A percentile compares a stretch with the other conserved stretches of the same genome.
Conservation (phyloP, 2,797 vertebrate species). For the Glyptemys insculpta region DNA sequence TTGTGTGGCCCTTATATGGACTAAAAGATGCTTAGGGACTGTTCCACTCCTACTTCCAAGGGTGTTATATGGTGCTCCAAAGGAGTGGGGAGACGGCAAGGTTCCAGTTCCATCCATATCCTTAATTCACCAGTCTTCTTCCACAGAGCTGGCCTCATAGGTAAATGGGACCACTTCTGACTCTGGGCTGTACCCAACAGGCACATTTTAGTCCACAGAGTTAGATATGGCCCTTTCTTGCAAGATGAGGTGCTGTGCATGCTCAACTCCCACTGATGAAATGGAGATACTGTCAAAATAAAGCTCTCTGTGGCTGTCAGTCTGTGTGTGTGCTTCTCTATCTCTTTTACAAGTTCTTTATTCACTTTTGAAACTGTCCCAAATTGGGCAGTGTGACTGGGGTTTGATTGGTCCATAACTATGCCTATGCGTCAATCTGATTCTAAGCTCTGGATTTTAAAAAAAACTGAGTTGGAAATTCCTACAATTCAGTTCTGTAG, state of each 20-base stretch:
- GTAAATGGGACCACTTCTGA: not conserved
- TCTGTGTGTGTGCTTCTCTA: not conserved
- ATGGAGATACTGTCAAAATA: not conserved
- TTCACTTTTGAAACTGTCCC: not conserved
- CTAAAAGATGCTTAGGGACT: not conserved
- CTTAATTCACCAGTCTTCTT: not conserved
- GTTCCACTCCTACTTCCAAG: not conserved
- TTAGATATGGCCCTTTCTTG: not conserved
- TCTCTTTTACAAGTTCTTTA: not conserved
- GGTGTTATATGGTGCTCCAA: not conserved
- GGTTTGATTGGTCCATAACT: not conserved
- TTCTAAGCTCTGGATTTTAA: not conserved
- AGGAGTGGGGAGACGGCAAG: not conserved
- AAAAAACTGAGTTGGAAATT: constrained; percentile 1
- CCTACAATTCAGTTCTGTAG: constrained; percentile 1
- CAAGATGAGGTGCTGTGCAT: not conserved
- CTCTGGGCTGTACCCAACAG: not conserved
- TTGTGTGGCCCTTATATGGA: not conserved
- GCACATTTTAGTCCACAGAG: not conserved
- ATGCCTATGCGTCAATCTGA: not conserved
- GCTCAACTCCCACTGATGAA: not conserved
- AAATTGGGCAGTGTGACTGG: not conserved
- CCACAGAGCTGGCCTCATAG: not conserved
- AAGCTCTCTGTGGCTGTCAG: not conserved
- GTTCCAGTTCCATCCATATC: not conserved